Conservation (phyloP, 2,797 vertebrate species). For the Champsocephalus gunnari region DNA sequence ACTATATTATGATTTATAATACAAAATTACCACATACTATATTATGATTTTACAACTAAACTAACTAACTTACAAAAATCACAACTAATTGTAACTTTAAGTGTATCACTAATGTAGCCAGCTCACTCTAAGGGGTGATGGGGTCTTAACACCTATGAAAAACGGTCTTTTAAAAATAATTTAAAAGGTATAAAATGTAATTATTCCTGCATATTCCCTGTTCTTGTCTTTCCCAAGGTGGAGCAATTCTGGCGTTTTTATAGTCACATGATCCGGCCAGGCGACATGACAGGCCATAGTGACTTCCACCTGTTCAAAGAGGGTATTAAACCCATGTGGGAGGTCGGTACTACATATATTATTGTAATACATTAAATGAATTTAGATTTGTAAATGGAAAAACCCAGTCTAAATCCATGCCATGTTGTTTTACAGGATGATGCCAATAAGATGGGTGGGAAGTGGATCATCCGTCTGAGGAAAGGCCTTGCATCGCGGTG, state of each 20-base stretch:
- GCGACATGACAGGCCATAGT: constrained; percentile 89
- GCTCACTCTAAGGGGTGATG: no score
- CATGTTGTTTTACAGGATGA: constrained; percentile 80
- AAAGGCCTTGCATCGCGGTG: constrained; percentile 98
- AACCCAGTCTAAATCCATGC: background rate
- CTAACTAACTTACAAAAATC: no score
- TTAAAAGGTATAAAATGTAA: no score
- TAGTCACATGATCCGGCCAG: constrained; percentile 90
- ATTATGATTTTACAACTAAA: no score
- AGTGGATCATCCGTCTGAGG: constrained; percentile 90
- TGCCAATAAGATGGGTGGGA: constrained; percentile 90
- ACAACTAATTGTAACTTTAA: no score
- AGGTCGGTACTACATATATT: constrained; percentile 71
- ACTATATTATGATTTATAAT: no score
- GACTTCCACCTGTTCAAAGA: constrained; percentile 92
- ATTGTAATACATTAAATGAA: background rate
- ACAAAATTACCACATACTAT: no score
- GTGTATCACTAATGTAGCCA: no score
- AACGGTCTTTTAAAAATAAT: no score
- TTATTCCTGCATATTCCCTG: no score
- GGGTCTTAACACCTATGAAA: no score
- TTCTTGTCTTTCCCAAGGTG: constrained; percentile 74
- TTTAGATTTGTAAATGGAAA: background rate
- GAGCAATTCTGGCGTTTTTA: constrained; percentile 92
- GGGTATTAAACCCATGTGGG: constrained; percentile 92